A percentile compares a stretch with the other conserved stretches of the same genome.
These are phyloP conservation scores for Dinocampus coccinellae DNA, from an alignment of 2,888 invertebrate genomes.

Conservation along the genomic window DNA sequence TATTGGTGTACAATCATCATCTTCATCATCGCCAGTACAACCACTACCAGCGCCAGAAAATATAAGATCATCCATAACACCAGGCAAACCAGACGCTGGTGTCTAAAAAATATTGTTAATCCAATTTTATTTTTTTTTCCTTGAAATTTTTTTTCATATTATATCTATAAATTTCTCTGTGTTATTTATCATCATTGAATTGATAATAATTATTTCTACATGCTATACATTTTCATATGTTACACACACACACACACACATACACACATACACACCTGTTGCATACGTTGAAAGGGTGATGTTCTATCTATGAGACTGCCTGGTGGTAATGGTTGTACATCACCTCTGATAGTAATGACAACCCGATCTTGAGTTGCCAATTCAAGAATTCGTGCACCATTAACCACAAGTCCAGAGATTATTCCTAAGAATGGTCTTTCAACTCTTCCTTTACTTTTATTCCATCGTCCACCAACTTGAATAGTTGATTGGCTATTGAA, in stretches of 20 bases:
- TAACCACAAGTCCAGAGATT: conserved; percentile 90
- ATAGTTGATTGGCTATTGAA: conserved; percentile 94
- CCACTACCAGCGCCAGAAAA: conserved; percentile 94
- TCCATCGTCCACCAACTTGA: conserved; percentile 88
- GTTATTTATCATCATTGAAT: too few species aligned
- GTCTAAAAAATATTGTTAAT: conserved; percentile 76
- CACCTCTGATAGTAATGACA: conserved; percentile 78
- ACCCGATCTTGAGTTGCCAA: conserved; percentile 86
- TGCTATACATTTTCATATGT: too few species aligned
- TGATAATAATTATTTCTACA: too few species aligned
- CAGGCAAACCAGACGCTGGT: conserved; percentile 84
- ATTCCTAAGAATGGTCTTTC: conserved; percentile 89
- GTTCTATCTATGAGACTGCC: conserved; percentile 81
- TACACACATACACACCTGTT: conserved; percentile 73
- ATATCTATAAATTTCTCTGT: too few species aligned
- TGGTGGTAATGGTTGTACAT: conserved; percentile 79
- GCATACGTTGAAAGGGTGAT: conserved; percentile 86
- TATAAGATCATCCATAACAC: conserved; percentile 88
- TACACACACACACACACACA: too few species aligned
- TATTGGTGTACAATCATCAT: conserved; percentile 90
- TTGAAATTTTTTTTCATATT: background rate
- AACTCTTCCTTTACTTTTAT: conserved; percentile 77
- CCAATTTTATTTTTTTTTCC: background rate
- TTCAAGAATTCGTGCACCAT: conserved; percentile 87
- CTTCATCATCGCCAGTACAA: conserved; percentile 89